These are phyloP conservation scores for Trachelipus rathkii DNA, from an alignment of 1,140 invertebrate species.

Conservation along the genomic window DNA sequence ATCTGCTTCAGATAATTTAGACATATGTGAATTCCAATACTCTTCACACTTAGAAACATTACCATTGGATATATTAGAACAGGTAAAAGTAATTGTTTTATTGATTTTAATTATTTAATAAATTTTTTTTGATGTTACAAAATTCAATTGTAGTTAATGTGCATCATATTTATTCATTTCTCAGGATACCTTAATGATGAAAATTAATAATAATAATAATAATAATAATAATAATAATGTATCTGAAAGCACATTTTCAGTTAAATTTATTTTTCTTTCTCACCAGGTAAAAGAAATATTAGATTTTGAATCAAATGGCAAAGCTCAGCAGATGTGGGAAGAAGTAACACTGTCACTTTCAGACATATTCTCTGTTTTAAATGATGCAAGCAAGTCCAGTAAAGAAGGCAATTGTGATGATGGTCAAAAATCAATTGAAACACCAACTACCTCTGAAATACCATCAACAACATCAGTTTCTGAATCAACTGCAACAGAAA, in stretches of 20 bases:
- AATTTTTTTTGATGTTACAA: too few relatives aligned
- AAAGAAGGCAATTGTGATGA: not conserved
- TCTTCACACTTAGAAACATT: conserved; percentile 30
- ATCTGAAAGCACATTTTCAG: too few relatives aligned
- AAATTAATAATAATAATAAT: too few relatives aligned
- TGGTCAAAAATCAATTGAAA: not conserved
- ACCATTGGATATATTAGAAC: conserved; percentile 33
- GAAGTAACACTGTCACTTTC: conserved; percentile 31
- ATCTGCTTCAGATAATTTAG: conserved; percentile 25
- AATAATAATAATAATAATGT: too few relatives aligned
- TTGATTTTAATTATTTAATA: not conserved
- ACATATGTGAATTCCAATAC: conserved; percentile 26
- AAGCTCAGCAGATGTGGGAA: conserved; percentile 28
- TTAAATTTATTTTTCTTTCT: not conserved
- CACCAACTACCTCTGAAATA: not conserved
- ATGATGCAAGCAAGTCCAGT: not conserved
- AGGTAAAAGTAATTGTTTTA: conserved; percentile 20
- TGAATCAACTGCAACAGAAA: too few relatives aligned
- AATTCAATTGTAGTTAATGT: too few relatives aligned
- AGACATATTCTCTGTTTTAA: conserved; percentile 29
- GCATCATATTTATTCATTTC: too few relatives aligned
- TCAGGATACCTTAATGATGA: too few relatives aligned
- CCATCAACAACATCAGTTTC: not conserved
- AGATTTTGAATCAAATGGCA: conserved; percentile 31
- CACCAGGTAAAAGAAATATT: conserved; percentile 23